Evolutionary conservation across 2,113 vertebrate genomes (phyloP), one percentile per base, ranked within the genome.

Genomic region (Emydocephalus ijimae): DNA sequence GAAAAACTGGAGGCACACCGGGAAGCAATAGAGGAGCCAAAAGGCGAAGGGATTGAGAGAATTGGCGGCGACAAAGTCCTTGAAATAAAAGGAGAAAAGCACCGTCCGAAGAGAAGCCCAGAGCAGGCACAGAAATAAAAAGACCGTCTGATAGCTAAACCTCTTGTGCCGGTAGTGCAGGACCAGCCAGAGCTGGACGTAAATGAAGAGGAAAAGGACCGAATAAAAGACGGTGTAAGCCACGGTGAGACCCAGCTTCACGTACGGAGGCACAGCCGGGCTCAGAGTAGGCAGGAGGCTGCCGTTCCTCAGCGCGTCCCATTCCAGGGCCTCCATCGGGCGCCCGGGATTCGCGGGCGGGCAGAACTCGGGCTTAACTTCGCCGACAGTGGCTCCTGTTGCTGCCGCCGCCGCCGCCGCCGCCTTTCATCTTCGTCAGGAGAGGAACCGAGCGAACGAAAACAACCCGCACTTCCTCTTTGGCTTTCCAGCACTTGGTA

Each of bases 1-100:
- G 98, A 99, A 99, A 98, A 99, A 99, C 98, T 99, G 99, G 64
- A 99, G 98, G 97, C 99, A 99, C 92, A 99, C 99, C 0, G 99
- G 99, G 95, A 98, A 98, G 97, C 99, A 99, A 97, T 99, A 99
- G 89, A 99, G 98, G 95, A 99, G 98, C 99, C 99, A 99, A 98
- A 99, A 99, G 94, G 98, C 95, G 94, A 99, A 99, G 91, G 99
- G 98, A 34, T 98, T 98, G 94, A 99, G 95, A 23, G 97, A 97
- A 96, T 99, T 99, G 96, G 99, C 99, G 45, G 98, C 98, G 90
- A 98, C 98, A 92, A 98, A 99, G 98, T 99, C 98, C 93, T 94
- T 98, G 98, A 99, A 99, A 97, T 99, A 99, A 97, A 99, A 99
- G 92, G 98, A 99, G 97, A 99, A 99, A 93, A 99, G 99, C 87